Evolutionary conservation across 2,113 vertebrate genomes (phyloP).

Genomic region (Hippocampus barbouri): DNA sequence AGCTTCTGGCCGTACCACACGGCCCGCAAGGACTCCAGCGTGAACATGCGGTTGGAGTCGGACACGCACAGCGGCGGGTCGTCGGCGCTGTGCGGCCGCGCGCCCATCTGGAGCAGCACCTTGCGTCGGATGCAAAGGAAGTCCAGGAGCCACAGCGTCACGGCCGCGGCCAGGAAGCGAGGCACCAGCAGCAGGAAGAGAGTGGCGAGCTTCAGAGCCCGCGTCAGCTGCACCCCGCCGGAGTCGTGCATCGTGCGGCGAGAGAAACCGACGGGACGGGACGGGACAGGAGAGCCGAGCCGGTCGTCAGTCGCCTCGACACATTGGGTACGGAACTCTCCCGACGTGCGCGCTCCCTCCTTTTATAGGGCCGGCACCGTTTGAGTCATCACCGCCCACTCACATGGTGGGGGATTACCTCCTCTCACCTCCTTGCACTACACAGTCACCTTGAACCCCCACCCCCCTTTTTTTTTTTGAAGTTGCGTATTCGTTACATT

Average conservation of each 20-base stretch:
- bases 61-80: conserved; percentile 94
- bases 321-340: conserved; percentile 67
- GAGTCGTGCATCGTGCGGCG: conserved; percentile 79
- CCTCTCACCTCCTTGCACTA: conserved; percentile 57
- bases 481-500: not conserved
- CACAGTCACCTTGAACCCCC: too few relatives aligned
- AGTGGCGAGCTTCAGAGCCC: conserved; percentile 84
- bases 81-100: conserved; percentile 72
- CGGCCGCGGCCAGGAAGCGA: conserved; percentile 89
- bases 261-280: not conserved
- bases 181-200: conserved; percentile 92
- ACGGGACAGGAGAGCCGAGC: conserved; percentile 12
- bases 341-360: conserved; percentile 74
- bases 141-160: conserved; percentile 94
- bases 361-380: conserved; percentile 88
- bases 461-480: not conserved
- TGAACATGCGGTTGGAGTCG: conserved; percentile 94
- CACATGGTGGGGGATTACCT: conserved; percentile 92
- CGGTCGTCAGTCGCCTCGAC: conserved; percentile 63
- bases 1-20: conserved; percentile 97
- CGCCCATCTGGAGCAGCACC: conserved; percentile 77
- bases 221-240: conserved; percentile 80
- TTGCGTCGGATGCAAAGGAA: conserved; percentile 92
- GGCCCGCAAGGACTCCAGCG: conserved; percentile 88
- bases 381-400: conserved; percentile 90